Evolutionary conservation across 23 tunicate species (phyloP), one percentile per base, ranked within the genome.

Genomic region (Halocynthia aurantium): DNA sequence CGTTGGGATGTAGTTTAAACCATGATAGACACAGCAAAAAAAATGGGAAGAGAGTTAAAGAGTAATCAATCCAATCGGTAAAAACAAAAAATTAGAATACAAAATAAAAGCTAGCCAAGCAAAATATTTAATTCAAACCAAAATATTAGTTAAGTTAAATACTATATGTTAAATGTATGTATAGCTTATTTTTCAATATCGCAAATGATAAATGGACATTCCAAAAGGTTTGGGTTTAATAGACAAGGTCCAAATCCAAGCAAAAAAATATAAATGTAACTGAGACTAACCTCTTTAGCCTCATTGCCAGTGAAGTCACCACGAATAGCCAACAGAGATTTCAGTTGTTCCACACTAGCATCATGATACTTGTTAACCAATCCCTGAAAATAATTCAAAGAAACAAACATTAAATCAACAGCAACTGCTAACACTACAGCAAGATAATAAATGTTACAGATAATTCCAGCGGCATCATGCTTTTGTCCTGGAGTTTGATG

Each of bases 391-490:
- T 18, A 75, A 74, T 10, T 13, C 4, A 58, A 58, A 13, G 4
- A n/a, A 58, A 57, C 12, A 12, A 58, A 58, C 17, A 58, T 15
- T 13, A 58, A 58, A 58, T 58, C 15, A 58, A 58, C 63, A 58
- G 63, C 15, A 58, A n/a, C 63, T 15, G 15, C 15, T 58, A 58
- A 13, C 63, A 15, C 63, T 58, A 58, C 4, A 13, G 63, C 63
- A 5, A n/a, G 63, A 4, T 58, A 15, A 58, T 0, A 13, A 58
- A 58, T 13, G 4, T 58, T 54, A 89, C 96, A 60, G 98, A 92
- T 52, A 92, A 62, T 61, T 92, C 98, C 68, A 92, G 77, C 0
- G 93, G 67, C 98, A 92, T 92, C 98, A 92, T 92, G 75, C 92
- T 92, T 73, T 92, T 92, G 52, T 92, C 98, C 68, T 92, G 92